These are phyloP conservation scores for Pyrgilauda ruficollis DNA, from an alignment of 2,113 vertebrate species.

Conservation along the genomic window DNA sequence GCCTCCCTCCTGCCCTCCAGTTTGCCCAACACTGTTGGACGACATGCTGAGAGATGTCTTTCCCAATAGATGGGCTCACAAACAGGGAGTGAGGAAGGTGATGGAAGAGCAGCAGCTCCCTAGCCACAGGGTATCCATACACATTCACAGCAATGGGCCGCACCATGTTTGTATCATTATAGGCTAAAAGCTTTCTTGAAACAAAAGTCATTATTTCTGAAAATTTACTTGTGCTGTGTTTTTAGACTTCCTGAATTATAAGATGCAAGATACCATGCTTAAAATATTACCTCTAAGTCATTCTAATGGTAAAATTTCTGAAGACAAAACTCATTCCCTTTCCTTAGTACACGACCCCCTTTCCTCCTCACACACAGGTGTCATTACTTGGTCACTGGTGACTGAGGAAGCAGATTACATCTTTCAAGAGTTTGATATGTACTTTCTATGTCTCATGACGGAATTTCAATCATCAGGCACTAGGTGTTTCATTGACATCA, in stretches of 20 bases:
- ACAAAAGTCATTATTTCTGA: background rate
- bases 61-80: conserved; percentile 25
- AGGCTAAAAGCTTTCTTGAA: background rate
- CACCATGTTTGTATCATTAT: background rate
- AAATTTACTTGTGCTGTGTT: background rate
- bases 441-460: background rate
- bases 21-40: background rate
- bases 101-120: conserved; percentile 8
- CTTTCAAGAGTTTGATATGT: background rate
- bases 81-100: background rate
- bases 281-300: background rate
- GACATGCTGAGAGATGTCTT: background rate
- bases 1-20: background rate
- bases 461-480: background rate
- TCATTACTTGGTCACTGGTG: background rate
- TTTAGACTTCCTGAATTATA: background rate
- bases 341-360: background rate
- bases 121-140: background rate
- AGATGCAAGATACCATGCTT: background rate
- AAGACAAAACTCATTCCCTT: background rate
- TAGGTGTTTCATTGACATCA: background rate
- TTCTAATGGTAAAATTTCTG: background rate
- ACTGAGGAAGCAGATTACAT: background rate
- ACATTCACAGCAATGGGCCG: background rate
- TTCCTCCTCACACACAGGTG: background rate